Evolutionary conservation across 2,797 vertebrate species (phyloP).

Genomic region (Morus bassanus): DNA sequence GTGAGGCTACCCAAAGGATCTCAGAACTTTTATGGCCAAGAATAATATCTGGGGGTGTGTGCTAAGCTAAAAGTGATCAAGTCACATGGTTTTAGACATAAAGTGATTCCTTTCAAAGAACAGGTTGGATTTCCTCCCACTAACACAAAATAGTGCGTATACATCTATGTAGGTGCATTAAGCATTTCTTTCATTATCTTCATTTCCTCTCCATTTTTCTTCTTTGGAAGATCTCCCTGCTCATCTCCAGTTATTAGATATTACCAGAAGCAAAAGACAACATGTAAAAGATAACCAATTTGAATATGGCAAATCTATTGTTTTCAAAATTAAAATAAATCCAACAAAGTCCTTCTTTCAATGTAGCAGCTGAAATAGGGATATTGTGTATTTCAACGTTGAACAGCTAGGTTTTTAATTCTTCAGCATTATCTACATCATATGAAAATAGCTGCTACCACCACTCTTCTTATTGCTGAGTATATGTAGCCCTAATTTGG

Average conservation of each 20-base stretch:
- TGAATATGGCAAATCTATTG: background rate
- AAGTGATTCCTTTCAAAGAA: background rate
- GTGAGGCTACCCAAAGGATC: background rate
- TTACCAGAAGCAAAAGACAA: background rate
- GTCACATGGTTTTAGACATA: background rate
- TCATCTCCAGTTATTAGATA: background rate
- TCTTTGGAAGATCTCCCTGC: background rate
- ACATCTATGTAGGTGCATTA: background rate
- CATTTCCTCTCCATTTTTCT: background rate
- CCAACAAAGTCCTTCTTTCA: background rate
- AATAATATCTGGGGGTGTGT: fast-evolving
- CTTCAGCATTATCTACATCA: background rate
- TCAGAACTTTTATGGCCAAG: background rate
- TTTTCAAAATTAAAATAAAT: background rate
- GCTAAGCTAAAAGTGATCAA: background rate
- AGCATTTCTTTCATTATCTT: background rate
- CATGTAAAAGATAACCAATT: background rate
- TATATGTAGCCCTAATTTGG: background rate
- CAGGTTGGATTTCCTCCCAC: background rate
- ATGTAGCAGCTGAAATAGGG: background rate
- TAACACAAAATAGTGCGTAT: background rate
- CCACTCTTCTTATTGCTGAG: background rate
- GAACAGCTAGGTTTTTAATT: background rate
- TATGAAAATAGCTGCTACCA: background rate
- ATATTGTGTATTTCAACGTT: background rate